phyloP scores from a whole-genome alignment of 2,113 vertebrate genomes.

The Glaucomys volans region DNA sequence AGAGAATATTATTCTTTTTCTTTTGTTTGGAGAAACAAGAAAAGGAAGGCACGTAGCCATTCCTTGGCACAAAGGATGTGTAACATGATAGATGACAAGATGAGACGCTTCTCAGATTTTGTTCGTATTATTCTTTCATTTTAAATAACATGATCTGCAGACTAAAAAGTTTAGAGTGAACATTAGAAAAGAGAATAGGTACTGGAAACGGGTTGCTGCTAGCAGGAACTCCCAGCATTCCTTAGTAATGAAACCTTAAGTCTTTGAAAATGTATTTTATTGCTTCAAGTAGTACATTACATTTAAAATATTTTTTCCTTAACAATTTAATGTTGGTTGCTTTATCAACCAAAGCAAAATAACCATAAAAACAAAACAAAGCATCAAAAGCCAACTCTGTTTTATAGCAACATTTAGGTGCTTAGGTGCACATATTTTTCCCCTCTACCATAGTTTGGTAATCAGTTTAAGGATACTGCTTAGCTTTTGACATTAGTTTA shows the following conservation, averaged over 20 bases:
- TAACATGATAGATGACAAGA: neutral
- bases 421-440: slow-evolving; percentile 74
- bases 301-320: slow-evolving; percentile 75
- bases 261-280: neutral
- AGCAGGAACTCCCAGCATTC: neutral
- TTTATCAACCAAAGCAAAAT: slow-evolving; percentile 63
- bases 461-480: slow-evolving; percentile 77
- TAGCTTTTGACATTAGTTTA: slow-evolving; percentile 73
- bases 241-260: neutral
- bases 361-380: neutral
- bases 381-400: neutral
- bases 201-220: neutral
- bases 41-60: neutral
- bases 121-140: neutral
- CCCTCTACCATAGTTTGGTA: slow-evolving; percentile 19
- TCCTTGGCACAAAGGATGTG: neutral
- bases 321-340: slow-evolving; percentile 60
- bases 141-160: neutral
- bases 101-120: neutral
- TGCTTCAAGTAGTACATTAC: neutral
- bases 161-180: neutral
- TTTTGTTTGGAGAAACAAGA: slow-evolving; percentile 20
- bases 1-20: slow-evolving; percentile 19
- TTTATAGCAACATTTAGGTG: slow-evolving; percentile 69
- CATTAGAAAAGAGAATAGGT: neutral